phyloP scores from a whole-genome alignment of 1,140 invertebrate genomes.

The Polypedilum pembai region DNA sequence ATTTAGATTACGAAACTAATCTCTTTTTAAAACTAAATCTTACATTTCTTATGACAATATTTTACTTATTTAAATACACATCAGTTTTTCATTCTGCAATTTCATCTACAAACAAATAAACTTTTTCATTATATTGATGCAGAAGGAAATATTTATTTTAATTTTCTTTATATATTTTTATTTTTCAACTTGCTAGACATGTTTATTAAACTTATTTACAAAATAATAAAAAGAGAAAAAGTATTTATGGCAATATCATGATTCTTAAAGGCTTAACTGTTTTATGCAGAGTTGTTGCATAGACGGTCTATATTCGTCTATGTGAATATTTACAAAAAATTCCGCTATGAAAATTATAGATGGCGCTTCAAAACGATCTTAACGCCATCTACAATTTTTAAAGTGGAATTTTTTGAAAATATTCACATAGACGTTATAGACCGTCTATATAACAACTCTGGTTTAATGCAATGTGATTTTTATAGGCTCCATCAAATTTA shows the following conservation, averaged over 20 bases:
- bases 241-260: background rate
- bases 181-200: background rate
- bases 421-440: no score
- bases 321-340: background rate
- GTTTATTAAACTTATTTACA: background rate
- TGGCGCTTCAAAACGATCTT: no score
- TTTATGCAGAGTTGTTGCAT: no score
- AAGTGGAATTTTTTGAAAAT: no score
- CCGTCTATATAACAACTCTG: no score
- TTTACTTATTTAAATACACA: background rate
- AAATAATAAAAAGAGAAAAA: background rate
- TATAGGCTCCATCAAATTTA: background rate
- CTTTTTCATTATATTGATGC: background rate
- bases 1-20: background rate
- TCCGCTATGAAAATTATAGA: no score
- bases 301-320: no score
- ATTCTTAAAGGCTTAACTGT: slow-evolving; percentile 10
- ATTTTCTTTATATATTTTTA: background rate
- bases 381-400: no score
- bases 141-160: background rate
- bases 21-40: background rate
- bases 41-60: background rate
- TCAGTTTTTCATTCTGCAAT: background rate
- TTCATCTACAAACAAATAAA: background rate
- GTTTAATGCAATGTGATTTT: background rate